Base-by-base conservation (phyloP, 2,888 invertebrate species). In the Erebia aethiops region DNA sequence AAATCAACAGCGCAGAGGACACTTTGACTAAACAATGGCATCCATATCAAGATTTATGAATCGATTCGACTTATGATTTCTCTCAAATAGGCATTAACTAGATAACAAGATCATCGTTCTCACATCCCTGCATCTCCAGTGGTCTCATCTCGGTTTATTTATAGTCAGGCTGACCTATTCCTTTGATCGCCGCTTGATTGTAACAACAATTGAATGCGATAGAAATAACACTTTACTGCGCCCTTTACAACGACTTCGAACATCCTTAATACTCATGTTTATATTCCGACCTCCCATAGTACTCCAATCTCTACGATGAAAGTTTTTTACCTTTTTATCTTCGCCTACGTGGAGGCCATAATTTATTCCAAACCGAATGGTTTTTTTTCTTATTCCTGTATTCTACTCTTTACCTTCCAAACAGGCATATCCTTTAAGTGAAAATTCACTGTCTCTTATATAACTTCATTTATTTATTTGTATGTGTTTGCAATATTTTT, bases 191-290 rank as follows among this genome's bases (percentile, higher is more conserved):
- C 13, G 62, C 14, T 11, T 41, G 62, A 51, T 63, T 63, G 51
- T 49, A 51, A 51, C 62, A 63, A 63, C 62, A 63, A 63, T 63
- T 9, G 49, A 49, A 49, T 21, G 49, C 14, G 62, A 63, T 51
- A 63, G 49, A 63, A 63, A 63, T 63, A 63, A 63, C 62, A 63
- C 41, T 49, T 51, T n/a, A 26, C 26, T 63, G 10, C n/a, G 43
- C 21, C 13, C 61, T 58, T 35, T 46, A 63, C 62, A n/a, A 51
- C 49, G 51, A 43, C 49, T 49, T 21, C 4, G 13, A 1, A 49
- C 16, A 21, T 58, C 60, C 41, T 41, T 41, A 16, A 60, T n/a
- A 9, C 41, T 41, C 35, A 41, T 41, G 41, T 43, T 60, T 60
- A 43, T 41, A 16, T 16, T 60, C 41, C 41, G 60, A 60, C 41